Evolutionary conservation across 2,888 invertebrate genomes (phyloP), one percentile per base, ranked within the genome.

Genomic region (Laothoe populi): DNA sequence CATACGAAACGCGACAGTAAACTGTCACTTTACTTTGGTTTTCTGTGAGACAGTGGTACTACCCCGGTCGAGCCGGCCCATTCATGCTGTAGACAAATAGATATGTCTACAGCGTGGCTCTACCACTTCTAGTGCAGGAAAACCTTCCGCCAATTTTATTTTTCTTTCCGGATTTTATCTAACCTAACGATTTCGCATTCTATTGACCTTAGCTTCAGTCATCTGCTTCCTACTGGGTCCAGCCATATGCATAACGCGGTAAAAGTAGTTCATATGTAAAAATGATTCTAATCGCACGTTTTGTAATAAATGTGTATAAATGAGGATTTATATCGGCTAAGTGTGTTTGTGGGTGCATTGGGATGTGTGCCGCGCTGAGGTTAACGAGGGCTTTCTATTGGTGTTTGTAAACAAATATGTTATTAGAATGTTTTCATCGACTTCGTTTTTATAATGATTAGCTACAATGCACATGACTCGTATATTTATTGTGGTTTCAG

Each of bases 301-400:
- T 44, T 46, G 24, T 46, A 46, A 46, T 46, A 46, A 46, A 46
- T 46, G 24, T 46, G 46, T 24, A 53, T 53, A 53, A 53, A 53
- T 31, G 35, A 31, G 19, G 10, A 53, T 53, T 53, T 53, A 35
- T 35, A 35, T 53, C 31, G 16, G 31, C 4, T 44, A 53, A 53
- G 53, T 53, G 35, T 53, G 53, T 53, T 53, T 53, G 53, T 53
- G 53, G 53, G 53, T 19, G 53, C 53, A 53, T 10, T 35, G 16
- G 19, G 19, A 53, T 35, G 53, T 53, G 53, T 53, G 53, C 19
- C 53, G 11, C 53, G 35, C 5, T 53, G 35, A 53, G 53, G 53
- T 53, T 53, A 35, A 53, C 53, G 53, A 53, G 26, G 16, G 53
- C 53, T 53, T 53, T 53, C 53, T 53, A 53, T 35, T 53, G 19